Conservation (phyloP, 2,888 invertebrate species). For the Cylloceria caligata region DNA sequence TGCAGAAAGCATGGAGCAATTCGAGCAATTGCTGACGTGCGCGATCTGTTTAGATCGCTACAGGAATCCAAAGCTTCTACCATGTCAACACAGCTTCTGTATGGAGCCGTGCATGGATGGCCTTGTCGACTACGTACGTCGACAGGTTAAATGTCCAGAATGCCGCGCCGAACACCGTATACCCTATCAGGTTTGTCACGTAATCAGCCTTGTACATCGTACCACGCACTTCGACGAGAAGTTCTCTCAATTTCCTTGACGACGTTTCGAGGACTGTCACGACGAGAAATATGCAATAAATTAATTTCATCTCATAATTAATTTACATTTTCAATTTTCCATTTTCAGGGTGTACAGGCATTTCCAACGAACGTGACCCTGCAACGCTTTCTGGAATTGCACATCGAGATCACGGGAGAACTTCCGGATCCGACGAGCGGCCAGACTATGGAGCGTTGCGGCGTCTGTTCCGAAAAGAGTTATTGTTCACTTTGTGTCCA, state of each 20-base stretch:
- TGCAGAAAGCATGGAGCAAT: conserved; percentile 93
- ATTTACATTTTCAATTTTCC: conserved; percentile 28
- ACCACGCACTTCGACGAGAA: background rate
- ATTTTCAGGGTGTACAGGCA: conserved; percentile 88
- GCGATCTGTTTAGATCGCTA: conserved; percentile 99
- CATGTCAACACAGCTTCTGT: conserved; percentile 99
- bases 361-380: conserved; percentile 98
- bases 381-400: conserved; percentile 96
- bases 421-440: conserved; percentile 96
- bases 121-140: conserved; percentile 96
- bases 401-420: conserved; percentile 96
- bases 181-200: conserved; percentile 92
- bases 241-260: conserved; percentile 45
- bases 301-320: conserved; percentile 40
- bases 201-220: background rate
- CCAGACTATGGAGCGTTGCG: conserved; percentile 96
- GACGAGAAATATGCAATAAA: conserved; percentile 40
- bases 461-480: conserved; percentile 96
- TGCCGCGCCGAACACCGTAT: conserved; percentile 98
- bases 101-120: conserved; percentile 99
- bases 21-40: conserved; percentile 98
- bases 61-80: conserved; percentile 98
- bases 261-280: conserved; percentile 42
- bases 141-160: conserved; percentile 99
- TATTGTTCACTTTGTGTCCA: conserved; percentile 96